A percentile compares a stretch with the other conserved stretches of the same genome.
Conservation (phyloP, 1,140 invertebrate species). For the Brachionus angularis region DNA sequence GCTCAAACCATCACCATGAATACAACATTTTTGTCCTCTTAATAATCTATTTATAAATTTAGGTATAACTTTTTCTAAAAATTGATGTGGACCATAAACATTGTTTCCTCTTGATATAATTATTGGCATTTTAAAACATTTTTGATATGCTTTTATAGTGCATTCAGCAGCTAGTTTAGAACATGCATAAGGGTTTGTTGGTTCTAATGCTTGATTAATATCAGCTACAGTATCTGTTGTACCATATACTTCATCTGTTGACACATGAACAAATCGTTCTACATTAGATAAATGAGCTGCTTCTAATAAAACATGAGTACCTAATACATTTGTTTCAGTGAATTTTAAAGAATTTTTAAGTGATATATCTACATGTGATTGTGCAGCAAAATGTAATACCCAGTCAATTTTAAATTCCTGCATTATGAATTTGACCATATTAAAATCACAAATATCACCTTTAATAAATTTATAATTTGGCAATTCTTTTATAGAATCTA, state of each 20-base stretch:
- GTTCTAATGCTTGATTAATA: conserved; percentile 45
- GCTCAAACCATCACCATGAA: conserved; percentile 50
- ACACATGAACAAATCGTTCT: conserved; percentile 52
- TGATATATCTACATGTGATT: conserved; percentile 47
- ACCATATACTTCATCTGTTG: conserved; percentile 53
- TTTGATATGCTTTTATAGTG: conserved; percentile 46
- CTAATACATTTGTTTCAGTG: conserved; percentile 47
- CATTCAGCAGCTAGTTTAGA: conserved; percentile 50
- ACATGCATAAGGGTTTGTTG: conserved; percentile 56
- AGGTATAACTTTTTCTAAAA: conserved; percentile 51
- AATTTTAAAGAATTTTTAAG: conserved; percentile 46
- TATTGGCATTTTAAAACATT: conserved; percentile 49
- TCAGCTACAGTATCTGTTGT: neutral
- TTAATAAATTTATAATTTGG: conserved; percentile 47
- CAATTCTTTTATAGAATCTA: conserved; percentile 40
- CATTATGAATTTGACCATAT: conserved; percentile 45
- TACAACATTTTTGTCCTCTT: conserved; percentile 47
- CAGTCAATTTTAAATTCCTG: conserved; percentile 45
- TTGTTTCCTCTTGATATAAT: conserved; percentile 54
- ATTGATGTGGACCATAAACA: conserved; percentile 56
- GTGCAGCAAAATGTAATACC: conserved; percentile 47
- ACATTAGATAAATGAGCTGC: conserved; percentile 46
- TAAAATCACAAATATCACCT: conserved; percentile 47
- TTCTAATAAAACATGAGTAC: conserved; percentile 46
- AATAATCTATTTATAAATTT: conserved; percentile 52